phyloP scores from a whole-genome alignment of 2,113 vertebrate genomes.

The Rostratula benghalensis region DNA sequence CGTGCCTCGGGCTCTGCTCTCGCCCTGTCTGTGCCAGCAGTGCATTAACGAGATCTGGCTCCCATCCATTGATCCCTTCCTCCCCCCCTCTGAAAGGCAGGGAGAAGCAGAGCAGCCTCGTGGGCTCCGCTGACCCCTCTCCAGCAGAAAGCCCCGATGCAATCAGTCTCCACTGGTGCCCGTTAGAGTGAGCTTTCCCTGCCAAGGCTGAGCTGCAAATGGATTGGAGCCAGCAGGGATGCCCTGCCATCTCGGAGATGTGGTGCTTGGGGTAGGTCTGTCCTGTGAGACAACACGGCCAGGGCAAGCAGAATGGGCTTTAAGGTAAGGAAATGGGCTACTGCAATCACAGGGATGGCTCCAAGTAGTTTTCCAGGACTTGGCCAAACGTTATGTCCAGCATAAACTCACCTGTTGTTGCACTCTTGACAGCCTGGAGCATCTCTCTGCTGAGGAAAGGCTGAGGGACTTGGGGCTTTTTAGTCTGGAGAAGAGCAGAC shows the following conservation, averaged over 20 bases:
- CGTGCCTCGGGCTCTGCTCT: not conserved
- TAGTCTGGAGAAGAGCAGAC: no score
- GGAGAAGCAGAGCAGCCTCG: not conserved
- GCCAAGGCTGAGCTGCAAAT: not conserved
- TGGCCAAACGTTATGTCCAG: not conserved
- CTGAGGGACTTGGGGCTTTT: no score
- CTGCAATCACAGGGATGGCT: not conserved
- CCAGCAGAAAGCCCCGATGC: not conserved
- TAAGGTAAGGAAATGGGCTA: not conserved
- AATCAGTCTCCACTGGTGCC: not conserved
- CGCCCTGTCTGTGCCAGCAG: not conserved
- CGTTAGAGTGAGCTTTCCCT: not conserved
- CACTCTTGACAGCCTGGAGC: no score
- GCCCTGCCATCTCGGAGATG: not conserved
- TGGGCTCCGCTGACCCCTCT: not conserved
- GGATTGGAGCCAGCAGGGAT: accelerated
- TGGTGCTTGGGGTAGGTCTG: not conserved
- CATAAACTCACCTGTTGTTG: not conserved
- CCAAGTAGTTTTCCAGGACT: not conserved
- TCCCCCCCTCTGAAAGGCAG: not conserved
- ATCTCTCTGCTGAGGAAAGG: no score
- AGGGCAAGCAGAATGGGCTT: not conserved
- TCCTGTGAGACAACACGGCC: accelerated
- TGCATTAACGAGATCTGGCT: not conserved
- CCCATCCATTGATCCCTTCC: not conserved